Evolutionary conservation across 2,113 vertebrate species (phyloP).

Genomic region (Vireo altiloquus): DNA sequence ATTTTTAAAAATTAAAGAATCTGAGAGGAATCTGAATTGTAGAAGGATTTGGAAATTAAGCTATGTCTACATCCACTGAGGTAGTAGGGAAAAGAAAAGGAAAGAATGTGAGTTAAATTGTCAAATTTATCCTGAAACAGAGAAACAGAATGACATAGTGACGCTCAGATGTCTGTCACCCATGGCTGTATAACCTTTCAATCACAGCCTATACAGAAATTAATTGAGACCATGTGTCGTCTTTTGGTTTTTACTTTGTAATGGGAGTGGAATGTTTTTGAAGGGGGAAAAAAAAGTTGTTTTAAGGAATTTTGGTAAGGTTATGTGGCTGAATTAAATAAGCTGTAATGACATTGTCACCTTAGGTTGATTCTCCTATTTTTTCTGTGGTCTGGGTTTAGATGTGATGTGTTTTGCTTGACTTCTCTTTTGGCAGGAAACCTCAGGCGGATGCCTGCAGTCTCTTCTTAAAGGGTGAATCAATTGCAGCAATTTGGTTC

Average conservation of each 20-base stretch:
- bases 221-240: neutral
- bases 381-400: neutral
- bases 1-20: neutral
- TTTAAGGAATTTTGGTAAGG: neutral
- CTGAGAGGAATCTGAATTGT: neutral
- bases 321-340: neutral
- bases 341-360: neutral
- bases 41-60: neutral
- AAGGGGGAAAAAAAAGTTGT: neutral
- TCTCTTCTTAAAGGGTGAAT: neutral
- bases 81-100: neutral
- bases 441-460: neutral
- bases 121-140: neutral
- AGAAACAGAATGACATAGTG: neutral
- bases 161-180: neutral
- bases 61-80: neutral
- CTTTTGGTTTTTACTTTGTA: neutral
- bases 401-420: neutral
- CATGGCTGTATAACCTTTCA: neutral
- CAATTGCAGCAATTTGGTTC: neutral
- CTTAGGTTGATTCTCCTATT: neutral
- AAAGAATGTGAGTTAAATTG: neutral
- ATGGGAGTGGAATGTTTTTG: neutral
- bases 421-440: neutral
- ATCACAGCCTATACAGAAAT: neutral